These are phyloP conservation scores for Caenorhabditis sp. DNA, from an alignment of 2,888 invertebrate genomes.

Conservation along the genomic window DNA sequence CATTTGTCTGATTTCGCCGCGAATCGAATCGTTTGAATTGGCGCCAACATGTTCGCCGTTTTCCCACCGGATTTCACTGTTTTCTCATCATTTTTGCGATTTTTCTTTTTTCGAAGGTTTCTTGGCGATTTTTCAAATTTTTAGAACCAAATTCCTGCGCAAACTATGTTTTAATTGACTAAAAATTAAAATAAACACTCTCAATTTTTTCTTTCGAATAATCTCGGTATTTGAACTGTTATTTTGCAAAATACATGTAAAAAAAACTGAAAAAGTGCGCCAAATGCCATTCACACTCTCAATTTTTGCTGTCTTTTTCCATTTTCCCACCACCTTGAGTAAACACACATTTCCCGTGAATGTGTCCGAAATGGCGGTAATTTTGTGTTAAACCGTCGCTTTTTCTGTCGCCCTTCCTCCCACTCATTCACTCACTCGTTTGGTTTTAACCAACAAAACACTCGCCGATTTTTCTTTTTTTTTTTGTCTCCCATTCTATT, in stretches of 20 bases:
- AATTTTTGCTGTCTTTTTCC: slow-evolving; percentile 12
- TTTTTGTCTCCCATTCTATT: neutral
- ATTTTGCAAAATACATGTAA: neutral
- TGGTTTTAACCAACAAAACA: slow-evolving; percentile 22
- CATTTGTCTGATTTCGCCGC: slow-evolving; percentile 26
- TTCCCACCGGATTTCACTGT: slow-evolving; percentile 12
- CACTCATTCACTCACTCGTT: neutral
- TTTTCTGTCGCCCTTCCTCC: slow-evolving; percentile 21
- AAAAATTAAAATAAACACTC: too few species aligned
- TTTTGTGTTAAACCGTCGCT: slow-evolving; percentile 33
- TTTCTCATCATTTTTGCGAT: slow-evolving; percentile 6
- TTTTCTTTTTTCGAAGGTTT: neutral
- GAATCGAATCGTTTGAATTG: slow-evolving; percentile 37
- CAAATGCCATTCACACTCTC: neutral
- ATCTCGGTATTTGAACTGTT: neutral
- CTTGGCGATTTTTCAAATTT: too few species aligned
- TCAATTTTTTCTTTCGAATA: too few species aligned
- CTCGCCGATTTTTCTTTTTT: neutral
- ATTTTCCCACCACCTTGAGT: slow-evolving; percentile 51
- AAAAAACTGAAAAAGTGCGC: neutral
- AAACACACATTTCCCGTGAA: slow-evolving; percentile 24
- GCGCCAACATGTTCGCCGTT: slow-evolving; percentile 9
- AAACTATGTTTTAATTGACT: neutral
- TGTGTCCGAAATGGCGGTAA: slow-evolving; percentile 29
- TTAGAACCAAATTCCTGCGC: too few species aligned